Base-by-base conservation (phyloP, 2,797 vertebrate species). In the Spizella passerina region DNA sequence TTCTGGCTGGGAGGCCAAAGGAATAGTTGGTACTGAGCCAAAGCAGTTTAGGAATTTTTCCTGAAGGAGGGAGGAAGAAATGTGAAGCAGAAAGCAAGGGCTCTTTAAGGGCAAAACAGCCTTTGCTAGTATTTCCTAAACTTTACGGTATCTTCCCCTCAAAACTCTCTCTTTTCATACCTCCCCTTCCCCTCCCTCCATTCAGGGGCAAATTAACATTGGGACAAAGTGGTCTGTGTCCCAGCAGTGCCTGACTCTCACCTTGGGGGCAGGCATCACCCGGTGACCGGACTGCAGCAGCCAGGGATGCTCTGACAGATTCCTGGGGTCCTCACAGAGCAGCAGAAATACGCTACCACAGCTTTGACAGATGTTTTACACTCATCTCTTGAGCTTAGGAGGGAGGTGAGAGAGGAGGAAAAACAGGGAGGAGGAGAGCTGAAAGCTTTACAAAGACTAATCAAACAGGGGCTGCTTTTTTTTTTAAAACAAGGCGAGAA, bases 291-390 rank as follows among this genome's bases (percentile, higher is more conserved):
- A 79, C 30, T 2, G n/a, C 32, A 61, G 70, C 56, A 86, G 91
- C 38, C 14, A 21, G 56, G 80, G 80, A 83, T 86, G 86, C 71
- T 93, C 90, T 93, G 90, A 93, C 78, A 95, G 94, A 95, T 93
- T 94, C 63, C 46, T 56, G 68, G 73, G 76, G 78, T 91, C 80
- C 91, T 80, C 20, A 8, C 16, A 15, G 87, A 92, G 89, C 93
- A 77, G 79, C 89, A 95, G 91, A 88, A 96, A 93, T 80, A 80
- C 5, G 4, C 94, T 88, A 80, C 90, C 77, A 88, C 73, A 69
- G 82, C 82, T 96, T 96, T 97, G 97, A 96, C 96, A 97, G 96
- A 96, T 96, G 89, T 96, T 95, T 96, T 96, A 95, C 69, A 93
- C 84, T 90, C 94, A 87, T 97, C 91, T 96, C 88, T 86, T 86